A percentile compares a stretch with the other conserved stretches of the same genome.
These are phyloP conservation scores for Desoria tigrina DNA, from an alignment of 2,888 invertebrate species.

Conservation along the genomic window DNA sequence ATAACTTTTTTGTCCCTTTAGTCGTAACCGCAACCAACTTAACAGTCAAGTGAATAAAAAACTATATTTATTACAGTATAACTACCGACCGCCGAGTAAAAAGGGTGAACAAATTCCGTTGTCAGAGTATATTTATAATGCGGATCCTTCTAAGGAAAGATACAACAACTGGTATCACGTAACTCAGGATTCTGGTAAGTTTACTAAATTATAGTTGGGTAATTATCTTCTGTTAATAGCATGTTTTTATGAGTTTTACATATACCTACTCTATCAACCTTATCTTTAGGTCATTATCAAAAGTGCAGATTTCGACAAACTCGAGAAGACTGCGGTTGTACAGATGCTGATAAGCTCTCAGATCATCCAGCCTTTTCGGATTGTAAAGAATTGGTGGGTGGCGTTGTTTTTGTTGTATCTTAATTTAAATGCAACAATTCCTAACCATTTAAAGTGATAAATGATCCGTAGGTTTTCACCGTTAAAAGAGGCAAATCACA, in stretches of 20 bases:
- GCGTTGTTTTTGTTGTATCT: background rate
- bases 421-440: constrained; percentile 1
- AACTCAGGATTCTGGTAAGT: constrained; percentile 31
- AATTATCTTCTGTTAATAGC: background rate
- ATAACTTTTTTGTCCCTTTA: too few relatives aligned
- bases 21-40: background rate
- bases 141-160: constrained; percentile 28
- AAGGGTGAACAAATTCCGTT: constrained; percentile 40
- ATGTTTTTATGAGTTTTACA: background rate
- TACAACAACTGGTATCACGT: constrained; percentile 30
- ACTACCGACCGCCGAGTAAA: constrained; percentile 46
- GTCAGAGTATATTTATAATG: constrained; percentile 44
- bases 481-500: constrained; percentile 28
- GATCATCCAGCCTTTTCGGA: constrained; percentile 41
- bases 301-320: constrained; percentile 23
- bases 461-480: constrained; percentile 26
- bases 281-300: constrained; percentile 24
- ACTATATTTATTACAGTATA: constrained; percentile 19
- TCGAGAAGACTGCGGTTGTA: constrained; percentile 36
- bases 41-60: background rate
- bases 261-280: background rate
- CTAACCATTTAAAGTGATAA: too few relatives aligned
- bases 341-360: constrained; percentile 27
- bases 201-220: background rate
- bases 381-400: constrained; percentile 43